Conservation (phyloP, 2,797 vertebrate species). For the Macrochelys suwanniensis region DNA sequence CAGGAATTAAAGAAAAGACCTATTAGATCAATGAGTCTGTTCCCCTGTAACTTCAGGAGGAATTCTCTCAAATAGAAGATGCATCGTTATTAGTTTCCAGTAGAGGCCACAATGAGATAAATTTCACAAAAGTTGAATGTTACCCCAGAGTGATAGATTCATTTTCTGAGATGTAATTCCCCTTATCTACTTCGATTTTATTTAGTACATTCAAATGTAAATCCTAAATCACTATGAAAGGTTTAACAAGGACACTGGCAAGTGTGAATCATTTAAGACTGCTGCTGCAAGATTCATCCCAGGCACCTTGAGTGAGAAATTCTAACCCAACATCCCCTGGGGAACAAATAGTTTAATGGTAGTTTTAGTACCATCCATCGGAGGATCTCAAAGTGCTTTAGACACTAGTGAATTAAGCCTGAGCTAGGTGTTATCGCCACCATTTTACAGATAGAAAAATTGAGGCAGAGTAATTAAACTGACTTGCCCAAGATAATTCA, state of each 20-base stretch:
- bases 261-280: rapidly evolving
- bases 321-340: not conserved
- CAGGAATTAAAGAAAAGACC: not conserved
- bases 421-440: not conserved
- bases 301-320: not conserved
- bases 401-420: rapidly evolving
- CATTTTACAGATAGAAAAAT: not conserved
- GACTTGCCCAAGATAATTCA: not conserved
- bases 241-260: not conserved
- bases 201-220: not conserved
- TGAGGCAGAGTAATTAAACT: not conserved
- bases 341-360: rapidly evolving
- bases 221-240: rapidly evolving
- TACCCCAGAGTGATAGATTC: rapidly evolving
- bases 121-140: not conserved
- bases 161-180: rapidly evolving
- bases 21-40: not conserved
- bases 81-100: not conserved
- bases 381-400: not conserved
- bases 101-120: not conserved
- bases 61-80: not conserved
- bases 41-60: not conserved
- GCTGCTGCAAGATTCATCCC: not conserved
- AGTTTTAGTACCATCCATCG: not conserved
- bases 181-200: not conserved